A percentile compares a stretch with the other conserved stretches of the same genome.
These are phyloP conservation scores for Leucoraja erinaceus DNA, from an alignment of 2,113 vertebrate species.

Conservation along the genomic window DNA sequence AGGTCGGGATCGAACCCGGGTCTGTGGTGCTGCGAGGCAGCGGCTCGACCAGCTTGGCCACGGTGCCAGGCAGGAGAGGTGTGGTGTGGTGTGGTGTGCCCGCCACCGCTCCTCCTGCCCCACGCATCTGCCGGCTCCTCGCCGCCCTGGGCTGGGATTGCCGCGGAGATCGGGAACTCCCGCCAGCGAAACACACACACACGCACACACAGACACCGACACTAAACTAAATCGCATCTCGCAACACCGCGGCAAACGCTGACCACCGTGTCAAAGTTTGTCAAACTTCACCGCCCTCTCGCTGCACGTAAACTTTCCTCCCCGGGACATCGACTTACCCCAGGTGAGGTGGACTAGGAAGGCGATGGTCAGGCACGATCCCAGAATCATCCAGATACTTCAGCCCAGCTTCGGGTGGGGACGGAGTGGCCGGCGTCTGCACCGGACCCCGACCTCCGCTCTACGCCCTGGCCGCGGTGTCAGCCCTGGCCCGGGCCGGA, in stretches of 20 bases:
- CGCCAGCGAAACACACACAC: no score
- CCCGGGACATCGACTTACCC: neutral
- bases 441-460: neutral
- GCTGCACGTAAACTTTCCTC: neutral
- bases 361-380: neutral
- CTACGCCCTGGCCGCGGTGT: neutral
- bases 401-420: neutral
- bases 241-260: no score
- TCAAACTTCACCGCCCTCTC: neutral
- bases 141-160: no score
- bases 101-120: neutral
- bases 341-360: slow-evolving; percentile 5
- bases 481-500: neutral
- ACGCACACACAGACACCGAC: no score
- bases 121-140: no score
- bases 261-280: neutral
- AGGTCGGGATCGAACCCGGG: no score
- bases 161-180: no score
- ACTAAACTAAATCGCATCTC: no score
- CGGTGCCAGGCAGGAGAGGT: no score
- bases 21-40: no score
- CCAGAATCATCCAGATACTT: neutral
- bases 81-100: neutral
- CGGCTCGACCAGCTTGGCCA: no score
- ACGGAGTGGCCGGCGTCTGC: neutral